A percentile compares a stretch with the other conserved stretches of the same genome.
These are phyloP conservation scores for Carassius auratus DNA, from an alignment of 2,113 vertebrate species.

Conservation along the genomic window DNA sequence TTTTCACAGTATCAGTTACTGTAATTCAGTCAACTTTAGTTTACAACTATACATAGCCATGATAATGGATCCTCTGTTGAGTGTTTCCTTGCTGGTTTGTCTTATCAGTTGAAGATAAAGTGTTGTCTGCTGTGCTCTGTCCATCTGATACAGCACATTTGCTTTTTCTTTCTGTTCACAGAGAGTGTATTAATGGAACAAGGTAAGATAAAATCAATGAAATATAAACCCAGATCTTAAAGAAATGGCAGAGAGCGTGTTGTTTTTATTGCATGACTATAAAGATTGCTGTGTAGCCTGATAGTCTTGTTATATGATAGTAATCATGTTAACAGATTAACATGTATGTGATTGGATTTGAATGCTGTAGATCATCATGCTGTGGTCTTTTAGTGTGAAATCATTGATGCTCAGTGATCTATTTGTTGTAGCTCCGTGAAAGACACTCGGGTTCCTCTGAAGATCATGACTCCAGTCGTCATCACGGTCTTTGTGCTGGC, in stretches of 20 bases:
- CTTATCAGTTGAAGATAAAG: slow-evolving; percentile 36
- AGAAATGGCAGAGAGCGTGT: slow-evolving; percentile 35
- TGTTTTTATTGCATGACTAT: slow-evolving; percentile 39
- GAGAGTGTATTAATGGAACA: slow-evolving; percentile 68
- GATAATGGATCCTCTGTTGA: slow-evolving; percentile 31
- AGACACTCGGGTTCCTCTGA: slow-evolving; percentile 87
- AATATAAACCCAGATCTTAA: slow-evolving; percentile 39
- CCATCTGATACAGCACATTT: slow-evolving; percentile 45
- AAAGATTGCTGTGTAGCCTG: slow-evolving; percentile 12
- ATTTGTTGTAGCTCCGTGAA: slow-evolving; percentile 73
- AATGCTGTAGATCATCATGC: neutral
- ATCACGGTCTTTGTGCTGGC: slow-evolving; percentile 96
- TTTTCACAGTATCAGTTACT: neutral
- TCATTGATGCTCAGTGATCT: neutral
- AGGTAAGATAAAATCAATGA: slow-evolving; percentile 70
- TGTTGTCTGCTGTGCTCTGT: slow-evolving; percentile 37
- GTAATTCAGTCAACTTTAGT: neutral
- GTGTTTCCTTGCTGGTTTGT: slow-evolving; percentile 18
- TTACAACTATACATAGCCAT: neutral
- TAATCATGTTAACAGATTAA: too few species aligned
- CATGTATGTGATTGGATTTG: neutral
- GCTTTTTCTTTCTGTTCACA: slow-evolving; percentile 60
- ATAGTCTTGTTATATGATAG: neutral
- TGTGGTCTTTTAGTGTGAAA: neutral
- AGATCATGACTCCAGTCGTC: slow-evolving; percentile 95